Evolutionary conservation across 2,797 vertebrate species (phyloP).

Genomic region (Taeniopygia guttata): DNA sequence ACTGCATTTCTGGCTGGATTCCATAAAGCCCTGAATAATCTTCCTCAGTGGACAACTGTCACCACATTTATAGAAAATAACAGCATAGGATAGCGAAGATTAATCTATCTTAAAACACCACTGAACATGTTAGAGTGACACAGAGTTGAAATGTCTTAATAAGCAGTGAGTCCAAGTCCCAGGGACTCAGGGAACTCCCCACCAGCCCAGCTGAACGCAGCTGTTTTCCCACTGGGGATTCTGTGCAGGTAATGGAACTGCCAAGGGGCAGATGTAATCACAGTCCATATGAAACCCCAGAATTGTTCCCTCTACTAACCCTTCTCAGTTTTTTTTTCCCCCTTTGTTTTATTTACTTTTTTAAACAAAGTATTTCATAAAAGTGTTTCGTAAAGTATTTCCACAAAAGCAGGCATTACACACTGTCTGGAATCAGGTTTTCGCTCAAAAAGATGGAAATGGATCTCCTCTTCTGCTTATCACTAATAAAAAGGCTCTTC

Average conservation of each 20-base stretch:
- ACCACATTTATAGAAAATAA: background rate
- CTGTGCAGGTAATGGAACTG: background rate
- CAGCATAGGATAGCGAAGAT: background rate
- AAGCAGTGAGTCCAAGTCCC: background rate
- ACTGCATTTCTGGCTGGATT: background rate
- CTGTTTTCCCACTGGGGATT: background rate
- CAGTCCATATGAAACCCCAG: background rate
- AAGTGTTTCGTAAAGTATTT: background rate
- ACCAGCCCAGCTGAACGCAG: background rate
- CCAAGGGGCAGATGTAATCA: background rate
- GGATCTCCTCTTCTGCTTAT: background rate
- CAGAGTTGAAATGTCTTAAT: background rate
- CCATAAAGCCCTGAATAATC: background rate
- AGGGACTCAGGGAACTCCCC: background rate
- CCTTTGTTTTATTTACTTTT: background rate
- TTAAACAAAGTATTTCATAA: conserved; percentile 12
- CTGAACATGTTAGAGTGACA: background rate
- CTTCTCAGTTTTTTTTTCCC: background rate
- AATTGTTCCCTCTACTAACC: background rate
- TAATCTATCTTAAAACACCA: background rate
- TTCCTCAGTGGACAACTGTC: background rate
- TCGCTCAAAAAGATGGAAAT: background rate
- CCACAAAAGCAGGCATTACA: background rate
- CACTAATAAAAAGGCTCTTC: background rate
- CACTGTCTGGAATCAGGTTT: background rate